Conservation (phyloP, 2,888 invertebrate species). For the Chrysolina haemoptera region DNA sequence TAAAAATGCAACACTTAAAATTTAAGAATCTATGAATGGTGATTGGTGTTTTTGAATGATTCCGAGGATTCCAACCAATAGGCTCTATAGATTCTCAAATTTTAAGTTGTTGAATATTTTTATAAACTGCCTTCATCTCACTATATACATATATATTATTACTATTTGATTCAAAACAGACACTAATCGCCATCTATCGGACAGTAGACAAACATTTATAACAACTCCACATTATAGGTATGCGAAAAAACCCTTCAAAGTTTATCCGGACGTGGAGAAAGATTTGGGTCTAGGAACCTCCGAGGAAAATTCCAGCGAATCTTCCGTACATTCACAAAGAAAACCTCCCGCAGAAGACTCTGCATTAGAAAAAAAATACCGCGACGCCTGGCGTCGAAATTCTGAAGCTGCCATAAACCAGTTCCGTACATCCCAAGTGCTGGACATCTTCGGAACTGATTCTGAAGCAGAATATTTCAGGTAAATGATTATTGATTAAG, state of each 20-base stretch:
- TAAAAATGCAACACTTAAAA: too few relatives aligned
- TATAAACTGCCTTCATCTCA: too few relatives aligned
- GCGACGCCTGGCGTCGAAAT: slow-evolving; percentile 80
- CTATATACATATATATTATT: too few relatives aligned
- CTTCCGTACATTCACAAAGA: slow-evolving; percentile 82
- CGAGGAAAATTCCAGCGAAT: slow-evolving; percentile 88
- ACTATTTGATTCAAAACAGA: too few relatives aligned
- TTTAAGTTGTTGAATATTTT: too few relatives aligned
- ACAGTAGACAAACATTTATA: too few relatives aligned
- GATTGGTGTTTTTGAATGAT: too few relatives aligned
- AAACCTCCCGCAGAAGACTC: slow-evolving; percentile 73
- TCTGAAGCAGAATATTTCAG: slow-evolving; percentile 74
- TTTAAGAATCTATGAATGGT: too few relatives aligned
- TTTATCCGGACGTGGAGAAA: slow-evolving; percentile 79
- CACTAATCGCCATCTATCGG: too few relatives aligned
- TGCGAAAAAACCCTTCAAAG: slow-evolving; percentile 69
- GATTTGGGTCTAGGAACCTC: slow-evolving; percentile 88
- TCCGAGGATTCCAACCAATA: too few relatives aligned
- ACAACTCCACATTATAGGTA: slow-evolving; percentile 37
- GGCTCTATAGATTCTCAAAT: too few relatives aligned
- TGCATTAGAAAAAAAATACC: slow-evolving; percentile 75
- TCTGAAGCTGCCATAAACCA: slow-evolving; percentile 72
- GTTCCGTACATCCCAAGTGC: slow-evolving; percentile 77
- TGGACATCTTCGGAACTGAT: slow-evolving; percentile 79
- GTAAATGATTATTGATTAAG: slow-evolving; percentile 18